Conservation (phyloP, 2,888 invertebrate genomes). For the Cephus nigrinus region DNA sequence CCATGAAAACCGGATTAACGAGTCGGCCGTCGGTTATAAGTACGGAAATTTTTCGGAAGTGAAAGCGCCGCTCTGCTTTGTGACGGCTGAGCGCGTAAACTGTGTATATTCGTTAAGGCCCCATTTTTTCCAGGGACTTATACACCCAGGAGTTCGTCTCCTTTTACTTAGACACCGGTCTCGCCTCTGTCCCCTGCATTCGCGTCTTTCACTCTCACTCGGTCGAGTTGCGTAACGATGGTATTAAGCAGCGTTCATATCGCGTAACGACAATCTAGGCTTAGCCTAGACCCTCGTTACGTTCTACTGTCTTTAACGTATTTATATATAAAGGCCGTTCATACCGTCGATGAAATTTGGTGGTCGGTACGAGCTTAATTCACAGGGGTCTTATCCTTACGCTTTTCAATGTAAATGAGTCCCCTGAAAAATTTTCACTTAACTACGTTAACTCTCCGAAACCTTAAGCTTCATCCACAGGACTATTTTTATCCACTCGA, state of each 20-base stretch:
- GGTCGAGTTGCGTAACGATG: neutral
- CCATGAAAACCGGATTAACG: neutral
- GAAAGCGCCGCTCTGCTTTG: neutral
- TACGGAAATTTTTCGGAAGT: neutral
- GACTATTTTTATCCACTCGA: neutral
- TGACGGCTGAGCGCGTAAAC: neutral
- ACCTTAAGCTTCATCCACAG: neutral
- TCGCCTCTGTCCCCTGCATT: neutral
- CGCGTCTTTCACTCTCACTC: neutral
- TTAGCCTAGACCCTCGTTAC: neutral
- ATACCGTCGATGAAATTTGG: neutral
- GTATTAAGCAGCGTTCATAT: neutral
- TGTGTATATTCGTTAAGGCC: neutral
- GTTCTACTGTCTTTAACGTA: neutral
- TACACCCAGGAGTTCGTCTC: neutral
- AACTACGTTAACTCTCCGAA: neutral
- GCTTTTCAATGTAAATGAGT: neutral
- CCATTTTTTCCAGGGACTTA: neutral
- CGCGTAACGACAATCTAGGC: neutral
- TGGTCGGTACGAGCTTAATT: neutral
- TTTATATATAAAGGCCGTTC: neutral
- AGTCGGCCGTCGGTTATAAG: neutral
- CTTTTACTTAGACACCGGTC: neutral
- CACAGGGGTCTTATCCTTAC: neutral
- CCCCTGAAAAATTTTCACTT: neutral